phyloP scores from a whole-genome alignment of 1,140 invertebrate genomes.

The Ylistrum balloti region DNA sequence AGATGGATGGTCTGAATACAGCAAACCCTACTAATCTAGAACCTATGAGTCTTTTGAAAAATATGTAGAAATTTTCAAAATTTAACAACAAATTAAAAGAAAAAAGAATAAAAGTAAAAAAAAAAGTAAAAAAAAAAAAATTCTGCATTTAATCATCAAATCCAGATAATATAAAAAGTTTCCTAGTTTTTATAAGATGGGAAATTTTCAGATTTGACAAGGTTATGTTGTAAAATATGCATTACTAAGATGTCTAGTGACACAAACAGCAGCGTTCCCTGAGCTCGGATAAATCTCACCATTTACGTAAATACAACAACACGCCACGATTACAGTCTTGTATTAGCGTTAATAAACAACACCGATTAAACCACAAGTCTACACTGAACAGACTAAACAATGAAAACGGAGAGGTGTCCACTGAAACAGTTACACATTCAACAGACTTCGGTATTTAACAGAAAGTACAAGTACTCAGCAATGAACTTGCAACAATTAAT shows the following conservation, averaged over 20 bases:
- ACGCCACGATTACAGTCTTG: neutral
- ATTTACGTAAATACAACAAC: neutral
- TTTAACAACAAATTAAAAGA: no score
- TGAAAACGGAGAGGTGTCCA: neutral
- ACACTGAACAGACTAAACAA: neutral
- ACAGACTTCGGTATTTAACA: neutral
- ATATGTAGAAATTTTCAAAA: no score
- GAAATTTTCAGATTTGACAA: neutral
- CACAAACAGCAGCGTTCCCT: constrained; percentile 24
- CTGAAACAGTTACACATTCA: neutral
- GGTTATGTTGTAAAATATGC: neutral
- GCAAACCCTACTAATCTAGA: no score
- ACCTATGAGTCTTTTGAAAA: no score
- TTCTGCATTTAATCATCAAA: neutral
- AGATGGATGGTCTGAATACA: no score
- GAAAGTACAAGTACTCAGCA: no score
- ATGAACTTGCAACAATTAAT: neutral
- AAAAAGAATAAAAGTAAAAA: no score
- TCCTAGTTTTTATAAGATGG: neutral
- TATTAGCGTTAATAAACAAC: neutral
- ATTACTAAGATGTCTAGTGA: neutral
- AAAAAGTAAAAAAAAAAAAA: no score
- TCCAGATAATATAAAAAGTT: neutral
- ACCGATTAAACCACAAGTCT: neutral
- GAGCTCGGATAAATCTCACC: constrained; percentile 15